Percentiles rank a stretch among this genome's conserved stretches.
Evolutionary conservation across 2,113 vertebrate genomes (phyloP).

Genomic region (Urocynchramus pylzowi): DNA sequence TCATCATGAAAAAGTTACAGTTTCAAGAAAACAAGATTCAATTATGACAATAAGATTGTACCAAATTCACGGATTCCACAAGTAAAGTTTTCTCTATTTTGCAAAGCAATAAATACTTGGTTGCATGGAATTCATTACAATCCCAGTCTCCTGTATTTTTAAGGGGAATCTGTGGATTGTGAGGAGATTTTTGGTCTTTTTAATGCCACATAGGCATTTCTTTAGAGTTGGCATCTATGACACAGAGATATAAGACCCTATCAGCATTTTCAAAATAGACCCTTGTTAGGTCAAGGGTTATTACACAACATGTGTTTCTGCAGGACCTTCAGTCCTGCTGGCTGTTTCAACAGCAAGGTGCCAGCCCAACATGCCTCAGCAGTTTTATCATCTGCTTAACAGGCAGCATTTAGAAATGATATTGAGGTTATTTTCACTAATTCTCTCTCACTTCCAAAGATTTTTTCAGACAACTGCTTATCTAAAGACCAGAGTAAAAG

Average conservation of each 20-base stretch:
- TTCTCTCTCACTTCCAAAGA: neutral
- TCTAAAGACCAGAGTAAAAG: neutral
- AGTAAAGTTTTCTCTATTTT: neutral
- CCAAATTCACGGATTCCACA: neutral
- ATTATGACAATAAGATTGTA: neutral
- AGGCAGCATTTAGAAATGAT: neutral
- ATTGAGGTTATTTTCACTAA: neutral
- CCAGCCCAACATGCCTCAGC: slow-evolving; percentile 19
- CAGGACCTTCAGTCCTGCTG: neutral
- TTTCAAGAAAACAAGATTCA: neutral
- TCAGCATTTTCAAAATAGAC: neutral
- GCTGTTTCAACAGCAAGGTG: neutral
- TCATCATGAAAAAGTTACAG: neutral
- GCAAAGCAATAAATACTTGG: neutral
- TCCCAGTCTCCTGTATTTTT: neutral
- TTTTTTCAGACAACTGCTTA: neutral
- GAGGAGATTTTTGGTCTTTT: neutral
- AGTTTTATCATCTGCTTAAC: slow-evolving; percentile 30
- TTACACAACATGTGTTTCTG: neutral
- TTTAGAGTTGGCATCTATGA: neutral
- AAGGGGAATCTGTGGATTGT: neutral
- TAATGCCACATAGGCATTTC: neutral
- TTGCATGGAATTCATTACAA: neutral
- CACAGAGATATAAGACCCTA: neutral
- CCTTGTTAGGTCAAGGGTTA: neutral